These are phyloP conservation scores for Eilema caniola DNA, from an alignment of 2,888 invertebrate genomes.

Conservation along the genomic window DNA sequence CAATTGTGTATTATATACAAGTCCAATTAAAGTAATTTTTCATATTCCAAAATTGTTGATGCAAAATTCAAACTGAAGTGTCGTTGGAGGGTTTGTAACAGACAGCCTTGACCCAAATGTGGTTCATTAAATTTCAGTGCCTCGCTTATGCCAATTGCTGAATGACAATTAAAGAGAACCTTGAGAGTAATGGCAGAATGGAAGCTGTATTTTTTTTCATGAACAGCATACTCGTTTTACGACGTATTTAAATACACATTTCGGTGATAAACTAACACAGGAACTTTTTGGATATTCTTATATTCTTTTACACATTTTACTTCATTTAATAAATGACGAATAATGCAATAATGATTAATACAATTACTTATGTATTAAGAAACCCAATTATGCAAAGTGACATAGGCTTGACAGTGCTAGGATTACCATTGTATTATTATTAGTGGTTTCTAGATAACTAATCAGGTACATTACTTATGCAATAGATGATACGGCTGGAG, in stretches of 20 bases:
- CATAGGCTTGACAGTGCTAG: not conserved
- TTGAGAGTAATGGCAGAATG: conserved; percentile 64
- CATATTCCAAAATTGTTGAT: conserved; percentile 50
- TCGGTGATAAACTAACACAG: conserved; percentile 8
- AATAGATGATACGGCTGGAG: not conserved
- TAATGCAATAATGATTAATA: not conserved
- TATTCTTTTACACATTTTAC: not conserved
- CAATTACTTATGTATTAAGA: not conserved
- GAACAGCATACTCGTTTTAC: conserved; percentile 64
- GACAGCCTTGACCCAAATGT: conserved; percentile 77
- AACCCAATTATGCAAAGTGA: not conserved
- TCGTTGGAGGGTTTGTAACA: conserved; percentile 50
- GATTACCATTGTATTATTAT: not conserved
- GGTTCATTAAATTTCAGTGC: conserved; percentile 78
- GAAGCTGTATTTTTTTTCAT: conserved; percentile 64
- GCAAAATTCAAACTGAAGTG: conserved; percentile 44
- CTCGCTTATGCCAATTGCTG: conserved; percentile 74
- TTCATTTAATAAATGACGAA: not conserved
- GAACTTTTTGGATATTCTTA: not conserved
- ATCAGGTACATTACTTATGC: not conserved
- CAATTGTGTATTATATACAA: conserved; percentile 34
- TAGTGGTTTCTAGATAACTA: not conserved
- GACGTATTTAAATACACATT: conserved; percentile 57
- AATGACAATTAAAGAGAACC: conserved; percentile 76
- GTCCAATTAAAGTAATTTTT: conserved; percentile 43